Conservation (phyloP, 2,113 vertebrate genomes). For the Ophiodon elongatus region DNA sequence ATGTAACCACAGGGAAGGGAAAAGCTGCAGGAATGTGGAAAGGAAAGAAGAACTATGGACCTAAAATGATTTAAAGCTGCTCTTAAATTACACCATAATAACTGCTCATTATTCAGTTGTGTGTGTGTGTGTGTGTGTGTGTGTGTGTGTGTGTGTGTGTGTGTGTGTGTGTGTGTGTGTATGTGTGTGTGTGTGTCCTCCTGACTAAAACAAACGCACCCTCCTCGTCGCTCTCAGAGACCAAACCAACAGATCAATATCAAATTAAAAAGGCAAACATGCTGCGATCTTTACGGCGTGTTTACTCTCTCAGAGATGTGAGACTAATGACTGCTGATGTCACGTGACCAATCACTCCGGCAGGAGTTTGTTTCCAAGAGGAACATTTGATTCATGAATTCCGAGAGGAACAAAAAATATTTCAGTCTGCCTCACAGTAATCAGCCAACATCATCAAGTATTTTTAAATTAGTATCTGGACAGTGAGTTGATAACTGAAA, state of each 20-base stretch:
- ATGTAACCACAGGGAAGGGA: neutral
- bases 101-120: constrained; percentile 12
- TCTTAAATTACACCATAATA: neutral
- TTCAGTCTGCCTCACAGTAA: neutral
- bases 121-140: neutral
- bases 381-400: neutral
- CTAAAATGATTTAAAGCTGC: neutral
- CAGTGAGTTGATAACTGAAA: neutral
- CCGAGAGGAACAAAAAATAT: neutral
- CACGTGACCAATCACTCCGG: no score
- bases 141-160: no score
- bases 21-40: neutral
- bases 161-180: no score
- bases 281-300: neutral
- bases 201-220: constrained; percentile 7
- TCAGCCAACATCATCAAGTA: neutral
- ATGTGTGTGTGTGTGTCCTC: no score
- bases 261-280: constrained; percentile 2
- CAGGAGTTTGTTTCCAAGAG: neutral
- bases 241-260: constrained; percentile 23
- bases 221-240: neutral
- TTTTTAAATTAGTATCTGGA: neutral
- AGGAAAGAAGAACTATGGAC: neutral
- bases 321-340: neutral
- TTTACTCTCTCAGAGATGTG: neutral